Base-by-base conservation (phyloP, 2,797 vertebrate species). In the Etheostoma perlongum region DNA sequence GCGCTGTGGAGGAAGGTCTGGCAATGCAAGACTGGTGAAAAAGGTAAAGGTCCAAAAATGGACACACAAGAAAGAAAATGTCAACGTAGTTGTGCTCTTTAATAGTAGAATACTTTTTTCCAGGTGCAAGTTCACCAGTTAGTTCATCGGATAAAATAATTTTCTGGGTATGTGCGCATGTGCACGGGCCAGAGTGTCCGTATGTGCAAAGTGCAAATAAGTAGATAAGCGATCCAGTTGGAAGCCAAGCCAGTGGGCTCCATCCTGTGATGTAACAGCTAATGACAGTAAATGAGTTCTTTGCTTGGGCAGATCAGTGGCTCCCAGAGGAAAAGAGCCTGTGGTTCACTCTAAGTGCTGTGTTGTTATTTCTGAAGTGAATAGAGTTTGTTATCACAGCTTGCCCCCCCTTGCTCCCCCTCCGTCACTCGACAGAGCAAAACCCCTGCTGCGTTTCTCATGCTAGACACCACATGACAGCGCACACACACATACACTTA, bases 361-460 rank as follows among this genome's bases (percentile, higher is more conserved):
- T 85, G 82, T 83, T 88, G 85, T 80, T 90, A 78, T 89, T 92
- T 86, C 74, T 91, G 72, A 90, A 92, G 84, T 88, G 80, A 92
- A 92, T 84, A 84, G 70, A 91, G 84, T 92, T 93, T 94, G 91
- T 93, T 93, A 91, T 93, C 86, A 91, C 92, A 94, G 92, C 92
- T 93, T 92, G 81, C 25, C 55, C 72, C 78, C 23, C 42, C 3
- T 33, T 16, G 7, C 8, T 23, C 68, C 27, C 53, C 62, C 59
- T 63, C 75, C 52, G 49, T 81, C 73, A 65, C 81, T 84, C 74
- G 52, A 85, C 88, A 76, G 58, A 85, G 85, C 77, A 62, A 78
- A 78, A 46, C 82, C 78, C 91, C 92, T 61, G 88, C 91, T 88
- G 90, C 0, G 86, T 91, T 93, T 92, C 92, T 92, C 92, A 93